Evolutionary conservation across 2,113 vertebrate species (phyloP).

Genomic region (Tetraodon nigroviridis): DNA sequence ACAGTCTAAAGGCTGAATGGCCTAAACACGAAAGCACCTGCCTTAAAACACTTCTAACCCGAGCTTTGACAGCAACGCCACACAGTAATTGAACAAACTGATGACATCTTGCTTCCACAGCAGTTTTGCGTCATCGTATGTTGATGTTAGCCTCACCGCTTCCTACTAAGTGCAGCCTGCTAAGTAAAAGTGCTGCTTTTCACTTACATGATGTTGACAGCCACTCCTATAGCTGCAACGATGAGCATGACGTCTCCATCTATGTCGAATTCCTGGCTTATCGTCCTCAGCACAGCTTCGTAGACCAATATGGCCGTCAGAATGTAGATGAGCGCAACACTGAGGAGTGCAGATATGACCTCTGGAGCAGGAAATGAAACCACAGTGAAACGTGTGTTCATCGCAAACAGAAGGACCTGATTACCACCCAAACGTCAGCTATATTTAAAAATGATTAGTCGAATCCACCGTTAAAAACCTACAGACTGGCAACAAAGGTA

Average conservation of each 20-base stretch:
- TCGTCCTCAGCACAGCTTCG: conserved; percentile 91
- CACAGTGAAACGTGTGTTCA: background rate
- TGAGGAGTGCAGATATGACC: conserved; percentile 90
- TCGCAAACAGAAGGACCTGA: background rate
- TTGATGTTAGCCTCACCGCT: no score
- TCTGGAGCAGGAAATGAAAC: conserved; percentile 69
- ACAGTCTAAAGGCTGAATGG: conserved; percentile 6
- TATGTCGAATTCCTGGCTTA: conserved; percentile 90
- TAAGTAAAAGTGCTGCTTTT: background rate
- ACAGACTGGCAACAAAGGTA: no score
- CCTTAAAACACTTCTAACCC: background rate
- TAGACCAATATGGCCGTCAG: conserved; percentile 87
- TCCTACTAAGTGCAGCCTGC: no score
- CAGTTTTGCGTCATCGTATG: no score
- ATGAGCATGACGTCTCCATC: conserved; percentile 97
- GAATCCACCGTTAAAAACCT: no score
- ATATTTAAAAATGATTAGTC: no score
- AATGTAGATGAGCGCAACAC: conserved; percentile 90
- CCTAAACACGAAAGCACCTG: background rate
- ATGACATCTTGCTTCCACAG: no score
- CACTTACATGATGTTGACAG: conserved; percentile 92
- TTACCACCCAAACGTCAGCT: no score
- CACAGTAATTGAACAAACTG: background rate
- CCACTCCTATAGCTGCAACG: conserved; percentile 92
- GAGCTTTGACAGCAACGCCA: background rate